phyloP scores from a whole-genome alignment of 2,888 invertebrate genomes.

The Campopleginae sp. region DNA sequence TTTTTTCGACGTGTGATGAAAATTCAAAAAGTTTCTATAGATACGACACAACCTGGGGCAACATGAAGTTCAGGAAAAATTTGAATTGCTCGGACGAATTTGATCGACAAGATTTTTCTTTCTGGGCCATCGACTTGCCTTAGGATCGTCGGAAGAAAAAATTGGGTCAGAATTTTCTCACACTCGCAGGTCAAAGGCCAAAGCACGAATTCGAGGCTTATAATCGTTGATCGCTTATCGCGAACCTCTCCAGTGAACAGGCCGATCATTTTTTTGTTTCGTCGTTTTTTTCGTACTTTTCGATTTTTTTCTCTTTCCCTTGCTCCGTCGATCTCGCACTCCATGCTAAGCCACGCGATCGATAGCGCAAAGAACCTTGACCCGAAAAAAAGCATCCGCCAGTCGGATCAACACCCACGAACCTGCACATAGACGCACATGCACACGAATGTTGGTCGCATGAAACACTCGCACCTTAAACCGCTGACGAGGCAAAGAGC shows the following conservation, averaged over 20 bases:
- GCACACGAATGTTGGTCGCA: constrained; percentile 1
- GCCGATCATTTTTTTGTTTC: constrained; percentile 1
- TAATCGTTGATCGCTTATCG: constrained; percentile 27
- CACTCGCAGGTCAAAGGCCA: neutral
- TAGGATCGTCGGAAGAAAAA: neutral
- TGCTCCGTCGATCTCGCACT: neutral
- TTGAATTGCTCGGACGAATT: neutral
- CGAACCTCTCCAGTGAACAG: neutral
- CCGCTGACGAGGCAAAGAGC: constrained; percentile 36
- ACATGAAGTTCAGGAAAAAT: neutral
- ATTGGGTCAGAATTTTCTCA: neutral
- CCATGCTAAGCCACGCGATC: constrained; percentile 48
- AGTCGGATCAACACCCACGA: constrained; percentile 40
- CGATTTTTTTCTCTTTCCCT: neutral
- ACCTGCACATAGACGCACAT: neutral
- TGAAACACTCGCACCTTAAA: neutral
- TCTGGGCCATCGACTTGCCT: too few relatives aligned
- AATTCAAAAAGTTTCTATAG: neutral
- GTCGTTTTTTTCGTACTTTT: neutral
- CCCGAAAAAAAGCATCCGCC: constrained; percentile 72
- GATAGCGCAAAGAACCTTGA: constrained; percentile 73
- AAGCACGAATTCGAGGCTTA: neutral
- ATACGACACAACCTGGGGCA: neutral
- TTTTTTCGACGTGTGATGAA: neutral
- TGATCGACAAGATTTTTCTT: neutral